Percentiles rank a stretch among this genome's conserved stretches.
Evolutionary conservation across 2,797 vertebrate species (phyloP).

Genomic region (Loriculus beryllinus): DNA sequence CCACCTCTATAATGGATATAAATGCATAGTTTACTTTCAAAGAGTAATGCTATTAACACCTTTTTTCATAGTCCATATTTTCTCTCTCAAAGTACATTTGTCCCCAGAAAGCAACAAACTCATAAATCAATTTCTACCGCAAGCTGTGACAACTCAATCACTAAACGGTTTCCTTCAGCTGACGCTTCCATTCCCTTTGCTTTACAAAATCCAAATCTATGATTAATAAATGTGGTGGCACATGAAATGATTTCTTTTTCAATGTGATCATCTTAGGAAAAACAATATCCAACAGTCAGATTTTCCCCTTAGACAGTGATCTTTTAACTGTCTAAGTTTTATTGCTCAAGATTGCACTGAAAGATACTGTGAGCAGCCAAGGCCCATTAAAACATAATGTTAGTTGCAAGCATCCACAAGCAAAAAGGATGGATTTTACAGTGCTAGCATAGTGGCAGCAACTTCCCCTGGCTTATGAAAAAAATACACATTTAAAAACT

Average conservation of each 20-base stretch:
- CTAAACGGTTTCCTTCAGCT: conserved; percentile 34
- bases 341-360: conserved; percentile 23
- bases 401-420: neutral
- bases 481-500: neutral
- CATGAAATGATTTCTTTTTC: conserved; percentile 22
- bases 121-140: conserved; percentile 44
- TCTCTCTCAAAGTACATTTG: conserved; percentile 16
- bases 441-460: neutral
- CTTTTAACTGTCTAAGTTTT: neutral
- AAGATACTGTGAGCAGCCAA: conserved; percentile 13
- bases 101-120: conserved; percentile 32
- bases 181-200: conserved; percentile 37
- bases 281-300: conserved; percentile 23
- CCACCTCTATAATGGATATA: neutral
- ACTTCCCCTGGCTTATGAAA: conserved; percentile 3
- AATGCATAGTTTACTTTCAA: neutral
- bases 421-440: neutral
- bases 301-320: conserved; percentile 3
- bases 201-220: conserved; percentile 41
- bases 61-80: neutral
- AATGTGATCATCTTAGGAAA: neutral
- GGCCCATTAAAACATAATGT: conserved; percentile 3
- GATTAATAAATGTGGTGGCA: conserved; percentile 9
- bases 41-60: neutral
- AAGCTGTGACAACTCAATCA: conserved; percentile 52